A percentile compares a stretch with the other conserved stretches of the same genome.
Conservation (phyloP, 2,113 vertebrate species). For the Oryzias javanicus region DNA sequence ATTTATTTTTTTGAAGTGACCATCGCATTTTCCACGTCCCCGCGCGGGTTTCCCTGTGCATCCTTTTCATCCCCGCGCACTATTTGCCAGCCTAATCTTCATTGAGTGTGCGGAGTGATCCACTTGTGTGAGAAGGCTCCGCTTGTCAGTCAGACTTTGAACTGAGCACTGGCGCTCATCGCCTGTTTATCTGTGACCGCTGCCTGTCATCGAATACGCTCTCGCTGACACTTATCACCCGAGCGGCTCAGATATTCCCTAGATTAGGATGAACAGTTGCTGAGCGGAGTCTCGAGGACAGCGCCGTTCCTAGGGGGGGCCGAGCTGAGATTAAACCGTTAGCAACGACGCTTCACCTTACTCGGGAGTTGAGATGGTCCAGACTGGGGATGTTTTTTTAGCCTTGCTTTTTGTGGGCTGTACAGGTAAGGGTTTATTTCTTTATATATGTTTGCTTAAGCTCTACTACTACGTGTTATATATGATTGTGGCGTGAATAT, state of each 20-base stretch:
- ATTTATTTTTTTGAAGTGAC: neutral
- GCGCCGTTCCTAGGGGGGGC: conserved; percentile 17
- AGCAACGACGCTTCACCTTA: conserved; percentile 46
- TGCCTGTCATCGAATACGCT: conserved; percentile 29
- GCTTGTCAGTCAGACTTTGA: conserved; percentile 89
- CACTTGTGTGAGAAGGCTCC: conserved; percentile 80
- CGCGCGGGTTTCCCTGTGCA: conserved; percentile 8
- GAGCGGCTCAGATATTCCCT: conserved; percentile 4
- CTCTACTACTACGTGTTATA: neutral
- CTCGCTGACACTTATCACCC: conserved; percentile 29
- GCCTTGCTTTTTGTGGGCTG: conserved; percentile 84
- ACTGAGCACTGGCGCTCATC: conserved; percentile 81
- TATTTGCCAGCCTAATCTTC: conserved; percentile 56
- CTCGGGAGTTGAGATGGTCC: conserved; percentile 86
- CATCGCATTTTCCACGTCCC: neutral
- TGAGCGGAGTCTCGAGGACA: conserved; percentile 18
- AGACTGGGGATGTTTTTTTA: conserved; percentile 81
- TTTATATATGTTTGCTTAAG: neutral
- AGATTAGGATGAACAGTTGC: conserved; percentile 52
- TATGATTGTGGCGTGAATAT: neutral
- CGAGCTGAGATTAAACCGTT: conserved; percentile 34
- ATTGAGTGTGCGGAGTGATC: conserved; percentile 81
- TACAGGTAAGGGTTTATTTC: conserved; percentile 80
- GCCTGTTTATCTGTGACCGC: conserved; percentile 49
- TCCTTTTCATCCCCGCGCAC: conserved; percentile 41